These are phyloP conservation scores for Geococcyx californianus DNA, from an alignment of 2,113 vertebrate species.

Conservation along the genomic window DNA sequence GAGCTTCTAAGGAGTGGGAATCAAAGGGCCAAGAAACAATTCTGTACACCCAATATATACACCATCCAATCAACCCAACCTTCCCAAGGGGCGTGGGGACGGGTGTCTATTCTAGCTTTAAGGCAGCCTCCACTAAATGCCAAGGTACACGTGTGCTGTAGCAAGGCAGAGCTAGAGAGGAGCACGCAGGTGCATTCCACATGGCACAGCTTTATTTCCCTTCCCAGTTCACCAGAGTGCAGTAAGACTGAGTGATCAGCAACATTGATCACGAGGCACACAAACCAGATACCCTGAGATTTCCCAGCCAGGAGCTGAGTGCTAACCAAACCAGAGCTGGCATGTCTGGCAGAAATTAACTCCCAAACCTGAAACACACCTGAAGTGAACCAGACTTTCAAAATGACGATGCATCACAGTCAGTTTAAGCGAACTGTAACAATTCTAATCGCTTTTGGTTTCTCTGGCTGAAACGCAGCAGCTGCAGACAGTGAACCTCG, in stretches of 20 bases:
- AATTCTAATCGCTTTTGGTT: neutral
- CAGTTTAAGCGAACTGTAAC: neutral
- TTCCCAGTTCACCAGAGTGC: neutral
- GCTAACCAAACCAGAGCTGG: neutral
- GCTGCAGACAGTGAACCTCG: neutral
- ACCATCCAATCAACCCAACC: neutral
- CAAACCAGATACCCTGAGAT: neutral
- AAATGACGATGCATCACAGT: neutral
- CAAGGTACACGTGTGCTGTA: accelerated
- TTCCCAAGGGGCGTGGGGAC: neutral
- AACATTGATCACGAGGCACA: neutral
- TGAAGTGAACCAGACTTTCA: neutral
- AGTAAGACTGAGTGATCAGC: neutral
- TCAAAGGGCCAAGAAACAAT: neutral
- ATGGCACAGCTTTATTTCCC: neutral
- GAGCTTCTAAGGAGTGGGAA: neutral
- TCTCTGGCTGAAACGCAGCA: neutral
- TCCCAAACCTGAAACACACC: neutral
- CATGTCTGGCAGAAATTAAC: neutral
- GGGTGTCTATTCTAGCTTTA: neutral
- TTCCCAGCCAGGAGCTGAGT: neutral
- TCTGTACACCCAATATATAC: neutral
- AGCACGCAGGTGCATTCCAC: neutral
- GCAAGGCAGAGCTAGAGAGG: accelerated
- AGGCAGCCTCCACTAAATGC: accelerated